Conservation (phyloP, 1,140 invertebrate genomes). For the Drosophila repletoides region DNA sequence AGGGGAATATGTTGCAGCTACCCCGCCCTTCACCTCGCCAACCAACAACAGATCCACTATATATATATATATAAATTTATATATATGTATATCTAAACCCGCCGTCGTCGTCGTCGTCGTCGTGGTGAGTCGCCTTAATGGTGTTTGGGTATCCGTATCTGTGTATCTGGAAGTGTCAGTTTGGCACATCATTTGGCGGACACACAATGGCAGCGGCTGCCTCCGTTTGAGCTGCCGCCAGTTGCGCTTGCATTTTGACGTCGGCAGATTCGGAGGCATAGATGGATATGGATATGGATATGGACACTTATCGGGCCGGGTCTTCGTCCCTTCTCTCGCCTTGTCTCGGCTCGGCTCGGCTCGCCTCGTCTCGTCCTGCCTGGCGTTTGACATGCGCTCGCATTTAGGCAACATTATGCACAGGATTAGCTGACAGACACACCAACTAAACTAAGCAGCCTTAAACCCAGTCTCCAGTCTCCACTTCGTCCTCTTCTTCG, state of each 20-base stretch:
- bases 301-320: slow-evolving; percentile 23
- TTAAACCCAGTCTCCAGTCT: not conserved
- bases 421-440: slow-evolving; percentile 58
- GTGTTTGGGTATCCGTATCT: slow-evolving; percentile 68
- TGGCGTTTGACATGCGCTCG: slow-evolving; percentile 62
- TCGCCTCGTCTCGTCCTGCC: slow-evolving; percentile 12
- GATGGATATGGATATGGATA: slow-evolving; percentile 44
- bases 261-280: slow-evolving; percentile 64
- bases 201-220: slow-evolving; percentile 63
- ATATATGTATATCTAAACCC: slow-evolving; percentile 3
- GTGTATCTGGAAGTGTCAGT: slow-evolving; percentile 73
- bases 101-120: too few species aligned
- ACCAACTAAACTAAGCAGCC: not conserved
- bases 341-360: not conserved
- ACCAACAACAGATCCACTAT: too few species aligned
- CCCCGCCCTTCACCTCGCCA: too few species aligned
- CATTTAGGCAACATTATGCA: slow-evolving; percentile 78
- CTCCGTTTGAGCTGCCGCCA: slow-evolving; percentile 65
- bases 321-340: not conserved
- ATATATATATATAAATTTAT: too few species aligned
- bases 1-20: slow-evolving; percentile 41
- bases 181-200: slow-evolving; percentile 76
- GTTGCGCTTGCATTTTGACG: slow-evolving; percentile 65
- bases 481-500: not conserved
- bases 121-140: slow-evolving; percentile 59